Percentiles rank a stretch among this genome's conserved stretches.
Evolutionary conservation across 2,888 invertebrate genomes (phyloP).

Genomic region (Xestia c-nigrum): DNA sequence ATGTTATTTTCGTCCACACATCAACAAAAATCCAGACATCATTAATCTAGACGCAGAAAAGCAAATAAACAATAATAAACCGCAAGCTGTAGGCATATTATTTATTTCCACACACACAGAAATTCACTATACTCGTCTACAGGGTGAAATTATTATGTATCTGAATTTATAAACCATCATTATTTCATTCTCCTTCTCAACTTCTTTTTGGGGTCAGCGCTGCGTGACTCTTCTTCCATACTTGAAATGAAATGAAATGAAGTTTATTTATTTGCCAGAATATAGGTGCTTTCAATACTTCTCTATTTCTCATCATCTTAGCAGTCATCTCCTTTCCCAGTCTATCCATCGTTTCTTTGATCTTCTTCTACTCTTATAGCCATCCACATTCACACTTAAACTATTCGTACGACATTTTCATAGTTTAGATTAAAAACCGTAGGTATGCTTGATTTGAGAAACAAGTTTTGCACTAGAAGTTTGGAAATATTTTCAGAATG

Average conservation of each 20-base stretch:
- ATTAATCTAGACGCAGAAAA: conserved; percentile 21
- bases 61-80: conserved; percentile 31
- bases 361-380: neutral
- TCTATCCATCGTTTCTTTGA: neutral
- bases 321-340: neutral
- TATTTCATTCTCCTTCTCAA: neutral
- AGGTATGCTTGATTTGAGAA: no score
- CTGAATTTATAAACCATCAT: neutral
- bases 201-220: neutral
- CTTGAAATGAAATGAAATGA: no score
- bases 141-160: neutral
- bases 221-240: neutral
- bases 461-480: conserved; percentile 1
- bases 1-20: conserved; percentile 11
- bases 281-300: no score
- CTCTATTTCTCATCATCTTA: neutral
- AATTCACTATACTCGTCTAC: conserved; percentile 8
- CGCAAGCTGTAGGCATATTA: conserved; percentile 15
- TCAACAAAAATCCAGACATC: conserved; percentile 25
- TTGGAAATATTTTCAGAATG: neutral
- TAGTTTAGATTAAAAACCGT: neutral
- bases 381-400: neutral
- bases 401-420: neutral
- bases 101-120: conserved; percentile 8
- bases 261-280: no score